A percentile compares a stretch with the other conserved stretches of the same genome.
phyloP scores from a whole-genome alignment of 2,113 vertebrate genomes.

The Bungarus multicinctus region DNA sequence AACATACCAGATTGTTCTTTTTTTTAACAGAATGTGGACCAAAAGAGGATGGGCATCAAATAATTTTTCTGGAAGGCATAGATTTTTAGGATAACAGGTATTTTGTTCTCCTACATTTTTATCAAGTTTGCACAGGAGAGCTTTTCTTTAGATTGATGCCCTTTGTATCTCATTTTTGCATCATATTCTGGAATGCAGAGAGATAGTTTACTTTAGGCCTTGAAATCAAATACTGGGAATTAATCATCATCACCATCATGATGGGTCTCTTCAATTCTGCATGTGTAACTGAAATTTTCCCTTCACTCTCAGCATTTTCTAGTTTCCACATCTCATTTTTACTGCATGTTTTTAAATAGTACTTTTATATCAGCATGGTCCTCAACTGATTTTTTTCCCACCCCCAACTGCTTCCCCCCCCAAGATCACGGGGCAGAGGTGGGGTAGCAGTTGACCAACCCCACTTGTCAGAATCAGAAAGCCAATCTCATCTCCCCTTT shows the following conservation, averaged over 20 bases:
- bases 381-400: not conserved
- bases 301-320: not conserved
- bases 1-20: not conserved
- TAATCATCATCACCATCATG: not conserved
- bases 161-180: not conserved
- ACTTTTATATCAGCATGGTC: not conserved
- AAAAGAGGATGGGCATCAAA: no score
- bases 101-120: not conserved
- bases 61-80: not conserved
- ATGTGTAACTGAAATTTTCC: not conserved
- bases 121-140: not conserved
- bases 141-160: not conserved
- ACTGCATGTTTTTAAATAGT: not conserved
- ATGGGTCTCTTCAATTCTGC: not conserved
- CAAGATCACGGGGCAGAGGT: no score
- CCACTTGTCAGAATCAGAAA: conserved; percentile 52
- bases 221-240: not conserved
- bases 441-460: not conserved
- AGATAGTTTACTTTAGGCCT: not conserved
- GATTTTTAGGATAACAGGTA: not conserved
- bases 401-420: not conserved
- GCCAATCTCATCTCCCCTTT: not conserved
- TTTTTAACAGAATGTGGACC: not conserved
- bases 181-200: not conserved
- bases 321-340: not conserved